These are phyloP conservation scores for Yoshiicerus persimilis DNA, from an alignment of 1,140 invertebrate genomes.

Conservation along the genomic window DNA sequence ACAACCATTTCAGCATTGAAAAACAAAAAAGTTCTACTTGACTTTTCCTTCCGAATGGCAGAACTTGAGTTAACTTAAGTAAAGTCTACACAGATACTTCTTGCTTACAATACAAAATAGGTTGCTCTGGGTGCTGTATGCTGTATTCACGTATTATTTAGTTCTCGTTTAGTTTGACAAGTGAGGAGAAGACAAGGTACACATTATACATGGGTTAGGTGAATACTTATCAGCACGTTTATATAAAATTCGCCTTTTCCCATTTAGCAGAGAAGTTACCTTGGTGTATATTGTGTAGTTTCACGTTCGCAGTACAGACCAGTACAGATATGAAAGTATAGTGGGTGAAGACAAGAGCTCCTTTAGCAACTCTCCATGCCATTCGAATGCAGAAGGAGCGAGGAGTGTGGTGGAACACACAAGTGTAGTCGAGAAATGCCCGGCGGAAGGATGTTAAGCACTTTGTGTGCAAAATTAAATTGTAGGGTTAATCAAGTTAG, in stretches of 20 bases:
- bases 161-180: not conserved
- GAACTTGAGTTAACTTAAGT: not conserved
- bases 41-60: constrained; percentile 16
- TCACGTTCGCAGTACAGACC: not conserved
- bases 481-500: constrained; percentile 45
- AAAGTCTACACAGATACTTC: not conserved
- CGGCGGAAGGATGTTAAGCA: constrained; percentile 39
- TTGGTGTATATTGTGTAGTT: not conserved
- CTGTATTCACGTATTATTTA: not conserved
- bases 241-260: not conserved
- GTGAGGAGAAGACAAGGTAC: not conserved
- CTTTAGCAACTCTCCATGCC: not conserved
- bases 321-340: not conserved
- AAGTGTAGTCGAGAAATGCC: not conserved
- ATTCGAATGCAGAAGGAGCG: not conserved
- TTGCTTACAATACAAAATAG: not conserved
- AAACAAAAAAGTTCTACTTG: constrained; percentile 16
- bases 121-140: not conserved
- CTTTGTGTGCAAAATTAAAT: constrained; percentile 45
- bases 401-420: not conserved
- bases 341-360: not conserved
- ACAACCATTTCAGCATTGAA: constrained; percentile 31
- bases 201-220: not conserved
- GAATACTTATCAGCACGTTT: not conserved
- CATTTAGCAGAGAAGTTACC: not conserved